Evolutionary conservation across 1,140 invertebrate genomes (phyloP).

Genomic region (Cheumatopsyche charites): DNA sequence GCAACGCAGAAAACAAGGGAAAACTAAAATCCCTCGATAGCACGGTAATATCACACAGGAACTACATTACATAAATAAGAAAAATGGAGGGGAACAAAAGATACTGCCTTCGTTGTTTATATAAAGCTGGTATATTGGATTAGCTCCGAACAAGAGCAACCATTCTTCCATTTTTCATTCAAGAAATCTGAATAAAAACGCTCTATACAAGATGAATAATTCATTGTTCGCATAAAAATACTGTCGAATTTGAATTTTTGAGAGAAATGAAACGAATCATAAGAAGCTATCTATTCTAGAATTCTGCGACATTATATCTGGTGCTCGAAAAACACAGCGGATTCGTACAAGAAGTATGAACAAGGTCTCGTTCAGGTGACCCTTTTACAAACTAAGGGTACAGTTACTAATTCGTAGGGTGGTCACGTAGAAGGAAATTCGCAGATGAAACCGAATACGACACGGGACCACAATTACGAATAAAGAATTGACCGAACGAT

Average conservation of each 20-base stretch:
- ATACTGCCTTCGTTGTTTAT: too few species aligned
- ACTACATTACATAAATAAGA: background rate
- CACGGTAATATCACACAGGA: background rate
- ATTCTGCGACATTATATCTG: conserved; percentile 1
- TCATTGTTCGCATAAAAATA: background rate
- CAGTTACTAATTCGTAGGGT: conserved; percentile 1
- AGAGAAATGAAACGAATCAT: background rate
- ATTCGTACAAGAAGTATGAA: background rate
- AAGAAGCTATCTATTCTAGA: background rate
- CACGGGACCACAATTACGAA: conserved; percentile 6
- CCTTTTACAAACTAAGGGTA: background rate
- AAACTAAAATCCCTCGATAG: conserved; percentile 19
- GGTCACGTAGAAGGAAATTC: background rate
- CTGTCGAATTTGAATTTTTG: background rate
- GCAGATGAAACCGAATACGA: background rate
- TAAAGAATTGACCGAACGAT: background rate
- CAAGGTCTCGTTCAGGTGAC: background rate
- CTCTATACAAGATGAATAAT: background rate
- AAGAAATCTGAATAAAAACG: background rate
- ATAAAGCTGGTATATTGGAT: too few species aligned
- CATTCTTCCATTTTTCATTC: background rate
- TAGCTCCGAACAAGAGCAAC: background rate
- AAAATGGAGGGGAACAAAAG: background rate
- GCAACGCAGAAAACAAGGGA: conserved; percentile 3
- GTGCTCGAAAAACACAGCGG: background rate